Conservation (phyloP, 2,113 vertebrate genomes). For the Tursiops truncatus region DNA sequence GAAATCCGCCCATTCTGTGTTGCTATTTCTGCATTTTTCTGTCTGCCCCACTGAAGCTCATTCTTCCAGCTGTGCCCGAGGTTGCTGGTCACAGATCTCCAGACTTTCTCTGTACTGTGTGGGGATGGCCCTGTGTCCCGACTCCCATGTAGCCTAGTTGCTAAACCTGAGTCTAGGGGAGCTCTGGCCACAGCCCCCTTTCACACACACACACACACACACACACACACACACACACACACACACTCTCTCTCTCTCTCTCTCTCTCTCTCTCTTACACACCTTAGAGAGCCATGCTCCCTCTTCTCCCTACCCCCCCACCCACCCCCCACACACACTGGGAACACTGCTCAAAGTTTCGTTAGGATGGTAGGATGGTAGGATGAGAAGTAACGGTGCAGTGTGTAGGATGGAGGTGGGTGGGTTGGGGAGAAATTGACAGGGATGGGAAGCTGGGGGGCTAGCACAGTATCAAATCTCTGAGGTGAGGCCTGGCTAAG, state of each 20-base stretch:
- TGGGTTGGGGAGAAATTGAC: no score
- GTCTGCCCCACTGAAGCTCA: background rate
- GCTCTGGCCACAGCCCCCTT: no score
- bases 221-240: no score
- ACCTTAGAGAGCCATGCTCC: background rate
- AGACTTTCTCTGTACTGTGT: background rate
- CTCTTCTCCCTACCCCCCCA: background rate
- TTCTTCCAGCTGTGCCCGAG: background rate
- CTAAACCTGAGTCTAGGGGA: background rate
- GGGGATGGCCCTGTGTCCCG: background rate
- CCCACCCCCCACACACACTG: no score
- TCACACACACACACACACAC: background rate
- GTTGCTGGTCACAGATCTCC: background rate
- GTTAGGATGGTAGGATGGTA: background rate
- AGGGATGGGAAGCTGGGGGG: background rate
- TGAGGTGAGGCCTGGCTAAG: background rate
- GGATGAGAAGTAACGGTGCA: background rate
- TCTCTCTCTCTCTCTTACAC: background rate
- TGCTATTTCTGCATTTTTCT: background rate
- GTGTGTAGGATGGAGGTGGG: no score
- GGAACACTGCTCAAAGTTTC: background rate
- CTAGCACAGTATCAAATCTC: background rate
- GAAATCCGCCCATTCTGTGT: background rate
- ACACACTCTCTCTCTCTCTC: no score
- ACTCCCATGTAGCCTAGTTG: background rate